phyloP scores from a whole-genome alignment of 2,113 vertebrate species.

The Brachyhypopomus occidentalis region DNA sequence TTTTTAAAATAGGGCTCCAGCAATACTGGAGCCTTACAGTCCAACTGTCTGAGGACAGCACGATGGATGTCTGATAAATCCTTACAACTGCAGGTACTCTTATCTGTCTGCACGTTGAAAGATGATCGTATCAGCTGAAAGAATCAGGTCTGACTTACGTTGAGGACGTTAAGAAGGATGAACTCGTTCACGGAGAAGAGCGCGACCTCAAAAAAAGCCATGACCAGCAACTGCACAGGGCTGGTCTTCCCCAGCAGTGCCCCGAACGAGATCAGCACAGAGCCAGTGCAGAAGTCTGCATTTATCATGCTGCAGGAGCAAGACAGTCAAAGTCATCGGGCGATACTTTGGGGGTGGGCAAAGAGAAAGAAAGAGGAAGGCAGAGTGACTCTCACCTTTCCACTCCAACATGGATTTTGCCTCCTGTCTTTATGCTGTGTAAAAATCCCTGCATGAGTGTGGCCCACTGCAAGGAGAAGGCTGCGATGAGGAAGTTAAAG shows the following conservation, averaged over 20 bases:
- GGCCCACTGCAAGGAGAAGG: conserved; percentile 89
- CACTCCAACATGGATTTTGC: conserved; percentile 82
- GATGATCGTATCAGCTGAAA: background rate
- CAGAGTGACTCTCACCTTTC: conserved; percentile 73
- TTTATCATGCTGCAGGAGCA: conserved; percentile 83
- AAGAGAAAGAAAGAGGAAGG: background rate
- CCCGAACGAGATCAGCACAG: conserved; percentile 86
- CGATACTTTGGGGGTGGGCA: background rate
- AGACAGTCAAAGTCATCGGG: background rate
- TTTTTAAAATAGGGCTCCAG: background rate
- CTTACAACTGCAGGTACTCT: background rate
- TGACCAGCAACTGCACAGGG: conserved; percentile 82
- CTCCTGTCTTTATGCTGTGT: conserved; percentile 66
- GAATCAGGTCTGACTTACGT: conserved; percentile 73
- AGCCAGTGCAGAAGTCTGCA: conserved; percentile 85
- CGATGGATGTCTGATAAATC: background rate
- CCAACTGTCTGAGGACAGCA: background rate
- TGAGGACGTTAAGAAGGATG: conserved; percentile 75
- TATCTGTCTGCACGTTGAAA: too few species aligned
- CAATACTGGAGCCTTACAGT: background rate
- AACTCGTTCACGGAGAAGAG: conserved; percentile 83
- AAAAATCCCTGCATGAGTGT: conserved; percentile 86
- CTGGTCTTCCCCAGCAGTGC: conserved; percentile 86
- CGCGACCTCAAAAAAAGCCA: conserved; percentile 84
- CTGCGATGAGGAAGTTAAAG: conserved; percentile 83